Base-by-base conservation (phyloP, 2,113 vertebrate species). In the Hypanus sabinus region DNA sequence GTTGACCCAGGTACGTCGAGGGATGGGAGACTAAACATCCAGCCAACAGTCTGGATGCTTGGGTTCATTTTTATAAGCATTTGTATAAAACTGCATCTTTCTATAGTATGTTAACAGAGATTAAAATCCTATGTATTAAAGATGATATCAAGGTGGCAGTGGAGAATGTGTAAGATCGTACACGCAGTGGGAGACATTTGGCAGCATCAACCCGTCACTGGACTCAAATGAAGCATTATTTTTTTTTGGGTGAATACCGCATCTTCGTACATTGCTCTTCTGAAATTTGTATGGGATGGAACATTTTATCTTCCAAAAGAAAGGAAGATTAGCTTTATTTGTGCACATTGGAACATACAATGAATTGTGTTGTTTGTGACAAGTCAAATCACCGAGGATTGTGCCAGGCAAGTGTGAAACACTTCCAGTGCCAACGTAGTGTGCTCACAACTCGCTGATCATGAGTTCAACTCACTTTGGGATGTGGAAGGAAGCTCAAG, bases 71-170 rank as follows among this genome's bases (percentile, higher is more conserved):
- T 90, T 90, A 33, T 65, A 90, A 90, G n/a, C 57, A 68, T 65
- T 90, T 90, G 85, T 90, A 65, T 65, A 90, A 90, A 65, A 65
- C 62, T 65, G 27, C 85, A 68, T n/a, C 55, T 14, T 87, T 87
- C 83, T 87, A 30, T 87, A 46, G 30, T 24, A 62, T 12, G n/a
- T 65, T 65, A 90, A 20, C 9, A 36, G 85, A 68, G 30, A 33
- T 65, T 68, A 90, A 90, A 90, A 90, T 9, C 16, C 60, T 14
- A n/a, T 33, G 85, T 62, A 57, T 90, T 90, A 33, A 65, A 90
- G 30, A 30, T 65, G 60, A 68, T n/a, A 20, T n/a, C 18, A 60
- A 16, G 85, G 30, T 85, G 81, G 1, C 30, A 68, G 7, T 68
- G 60, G 60, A 83, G 80, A 33, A 33, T 65, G 85, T 88, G 57